Base-by-base conservation (phyloP, 2,797 vertebrate species). In the Falco novaeseelandiae region DNA sequence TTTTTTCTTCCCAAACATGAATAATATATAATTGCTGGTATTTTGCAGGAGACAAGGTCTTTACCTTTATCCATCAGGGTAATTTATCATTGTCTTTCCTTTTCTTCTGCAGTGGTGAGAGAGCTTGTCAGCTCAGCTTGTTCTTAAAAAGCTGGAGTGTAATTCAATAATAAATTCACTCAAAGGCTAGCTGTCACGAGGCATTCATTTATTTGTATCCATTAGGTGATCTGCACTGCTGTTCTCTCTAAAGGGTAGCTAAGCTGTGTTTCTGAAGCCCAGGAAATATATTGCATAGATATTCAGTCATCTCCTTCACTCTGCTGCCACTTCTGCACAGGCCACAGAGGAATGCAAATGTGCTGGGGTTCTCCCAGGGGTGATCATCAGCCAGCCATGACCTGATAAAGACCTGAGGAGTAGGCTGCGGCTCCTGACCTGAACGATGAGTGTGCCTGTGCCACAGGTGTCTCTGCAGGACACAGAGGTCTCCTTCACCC, bases 141-240 rank as follows among this genome's bases (percentile, higher is more conserved):
- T 95, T 98, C 96, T 95, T 97, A 96, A 98, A 97, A 98, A 62
- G 79, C 96, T 85, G 88, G 96, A 98, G 90, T 90, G 71, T 98
- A 98, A 98, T 98, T 98, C 97, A 97, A 97, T 98, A 97, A 98
- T 98, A 98, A 98, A 98, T 98, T 96, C 49, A 69, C 96, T 97
- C 95, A 93, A 97, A 97, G 96, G 95, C 92, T 96, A 90, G 95
- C 96, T 97, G 97, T 98, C 97, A 98, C 2, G 81, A 97, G 96
- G 92, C 83, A 85, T 95, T 97, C 91, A 94, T 96, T 98, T 97
- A 97, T 97, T 93, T 97, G 96, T 97, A 96, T 96, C 97, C 97
- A 97, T 98, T 97, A 98, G 97, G 87, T 81, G 89, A 93, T 97
- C 71, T 70, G 83, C 72, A 61, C 61, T 26, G 91, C 85, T 94